These are phyloP conservation scores for Campoletis raptor DNA, from an alignment of 2,888 invertebrate genomes.

Conservation along the genomic window DNA sequence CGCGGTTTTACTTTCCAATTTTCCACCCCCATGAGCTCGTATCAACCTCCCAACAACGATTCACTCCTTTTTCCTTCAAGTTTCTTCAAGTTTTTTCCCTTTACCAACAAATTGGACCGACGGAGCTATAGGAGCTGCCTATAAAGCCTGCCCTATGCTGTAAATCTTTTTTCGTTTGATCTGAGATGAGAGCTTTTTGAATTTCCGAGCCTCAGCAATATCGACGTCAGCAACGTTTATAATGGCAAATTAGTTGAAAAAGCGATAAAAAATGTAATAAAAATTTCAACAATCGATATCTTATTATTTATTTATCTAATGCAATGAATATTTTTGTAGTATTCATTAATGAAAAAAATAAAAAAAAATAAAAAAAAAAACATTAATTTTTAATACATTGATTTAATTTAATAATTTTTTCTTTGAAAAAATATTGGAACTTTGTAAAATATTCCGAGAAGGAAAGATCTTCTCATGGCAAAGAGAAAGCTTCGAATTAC, in stretches of 20 bases:
- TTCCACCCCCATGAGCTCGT: conserved; percentile 68
- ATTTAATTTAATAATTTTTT: no score
- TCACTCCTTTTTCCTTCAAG: conserved; percentile 66
- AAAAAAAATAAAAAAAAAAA: no score
- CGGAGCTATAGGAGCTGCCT: no score
- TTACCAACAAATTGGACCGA: conserved; percentile 80
- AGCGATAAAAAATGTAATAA: not conserved
- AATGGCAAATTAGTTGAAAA: conserved; percentile 12
- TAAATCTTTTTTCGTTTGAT: conserved; percentile 10
- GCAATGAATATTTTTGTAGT: not conserved
- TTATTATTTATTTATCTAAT: no score
- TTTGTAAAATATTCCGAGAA: conserved; percentile 12
- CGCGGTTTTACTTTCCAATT: conserved; percentile 72
- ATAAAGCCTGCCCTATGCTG: no score
- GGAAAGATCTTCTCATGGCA: conserved; percentile 1
- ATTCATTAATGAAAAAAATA: not conserved
- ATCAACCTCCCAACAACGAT: conserved; percentile 29
- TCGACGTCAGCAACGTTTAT: conserved; percentile 24
- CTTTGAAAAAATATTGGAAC: no score
- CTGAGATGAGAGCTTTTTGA: not conserved
- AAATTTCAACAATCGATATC: no score
- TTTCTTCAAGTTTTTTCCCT: conserved; percentile 78
- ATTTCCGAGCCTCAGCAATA: conserved; percentile 27
- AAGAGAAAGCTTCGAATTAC: conserved; percentile 11
- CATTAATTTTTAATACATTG: no score